Conservation (phyloP, 30 jellyfish, hydroid and myxozoan species). For the Chironex yamaguchii region DNA sequence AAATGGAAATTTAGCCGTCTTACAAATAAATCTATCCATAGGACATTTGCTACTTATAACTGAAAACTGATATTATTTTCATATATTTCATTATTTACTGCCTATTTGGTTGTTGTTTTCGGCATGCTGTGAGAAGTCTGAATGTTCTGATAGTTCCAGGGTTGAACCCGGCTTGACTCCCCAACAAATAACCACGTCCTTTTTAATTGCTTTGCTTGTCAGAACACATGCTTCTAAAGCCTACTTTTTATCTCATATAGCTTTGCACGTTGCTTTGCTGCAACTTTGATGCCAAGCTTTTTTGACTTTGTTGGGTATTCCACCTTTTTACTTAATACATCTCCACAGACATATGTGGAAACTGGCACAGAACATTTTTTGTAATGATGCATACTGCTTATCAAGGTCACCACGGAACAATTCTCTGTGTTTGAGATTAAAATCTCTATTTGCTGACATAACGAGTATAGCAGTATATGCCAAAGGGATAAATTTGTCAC, state of each 20-base stretch:
- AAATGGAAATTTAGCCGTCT: conserved; percentile 25
- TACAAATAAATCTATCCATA: conserved; percentile 23
- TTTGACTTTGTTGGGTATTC: conserved; percentile 25
- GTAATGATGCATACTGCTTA: neutral
- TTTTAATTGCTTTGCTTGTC: too few relatives aligned
- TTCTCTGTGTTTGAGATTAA: neutral
- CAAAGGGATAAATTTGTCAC: too few relatives aligned
- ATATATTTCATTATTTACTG: too few relatives aligned
- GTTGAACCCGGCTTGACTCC: too few relatives aligned
- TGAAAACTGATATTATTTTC: too few relatives aligned
- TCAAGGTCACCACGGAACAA: conserved; percentile 3
- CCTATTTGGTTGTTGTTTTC: too few relatives aligned
- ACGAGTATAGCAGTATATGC: neutral
- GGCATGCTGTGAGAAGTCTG: too few relatives aligned
- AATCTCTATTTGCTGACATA: neutral
- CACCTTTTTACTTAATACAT: conserved; percentile 20
- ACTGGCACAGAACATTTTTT: neutral
- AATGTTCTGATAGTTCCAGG: too few relatives aligned
- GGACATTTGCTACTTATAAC: too few relatives aligned
- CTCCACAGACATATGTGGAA: conserved; percentile 6
- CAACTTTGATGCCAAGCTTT: conserved; percentile 6
- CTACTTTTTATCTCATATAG: too few relatives aligned
- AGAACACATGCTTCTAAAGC: too few relatives aligned
- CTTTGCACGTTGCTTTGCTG: conserved; percentile 4
- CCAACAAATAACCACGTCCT: too few relatives aligned